phyloP scores from a whole-genome alignment of 2,797 vertebrate genomes.

The Muraenolepis orangiensis region DNA sequence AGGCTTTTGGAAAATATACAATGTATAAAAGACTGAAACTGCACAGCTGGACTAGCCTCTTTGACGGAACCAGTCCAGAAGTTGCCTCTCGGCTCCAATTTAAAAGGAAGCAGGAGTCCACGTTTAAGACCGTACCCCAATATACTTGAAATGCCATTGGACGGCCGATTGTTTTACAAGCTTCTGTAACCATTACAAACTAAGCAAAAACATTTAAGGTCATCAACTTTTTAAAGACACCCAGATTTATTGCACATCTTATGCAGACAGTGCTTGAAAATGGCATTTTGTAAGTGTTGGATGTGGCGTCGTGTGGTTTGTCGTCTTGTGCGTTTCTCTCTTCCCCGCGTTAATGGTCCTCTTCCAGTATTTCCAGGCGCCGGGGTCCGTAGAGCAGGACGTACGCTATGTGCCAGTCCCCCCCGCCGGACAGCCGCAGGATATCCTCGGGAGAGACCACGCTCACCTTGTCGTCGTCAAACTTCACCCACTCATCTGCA shows the following conservation, averaged over 20 bases:
- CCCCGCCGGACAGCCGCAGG: conserved; percentile 92
- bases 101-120: conserved; percentile 16
- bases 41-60: conserved; percentile 54
- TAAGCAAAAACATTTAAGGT: conserved; percentile 68
- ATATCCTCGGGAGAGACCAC: conserved; percentile 96
- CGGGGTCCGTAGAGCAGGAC: conserved; percentile 96
- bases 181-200: conserved; percentile 64
- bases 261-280: conserved; percentile 86
- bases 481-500: conserved; percentile 98
- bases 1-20: conserved; percentile 74
- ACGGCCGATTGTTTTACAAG: conserved; percentile 62
- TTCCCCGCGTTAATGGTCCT: conserved; percentile 67
- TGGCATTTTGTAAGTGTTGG: conserved; percentile 63
- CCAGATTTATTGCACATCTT: conserved; percentile 97
- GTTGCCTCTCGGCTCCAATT: conserved; percentile 31
- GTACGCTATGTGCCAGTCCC: conserved; percentile 99
- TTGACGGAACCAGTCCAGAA: conserved; percentile 58
- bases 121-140: conserved; percentile 49
- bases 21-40: conserved; percentile 75
- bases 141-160: conserved; percentile 61
- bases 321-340: conserved; percentile 29
- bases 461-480: conserved; percentile 98
- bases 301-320: conserved; percentile 41
- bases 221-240: conserved; percentile 76
- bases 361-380: conserved; percentile 84